Base-by-base conservation (phyloP, 2,113 vertebrate species). In the Ochotona curzoniae region DNA sequence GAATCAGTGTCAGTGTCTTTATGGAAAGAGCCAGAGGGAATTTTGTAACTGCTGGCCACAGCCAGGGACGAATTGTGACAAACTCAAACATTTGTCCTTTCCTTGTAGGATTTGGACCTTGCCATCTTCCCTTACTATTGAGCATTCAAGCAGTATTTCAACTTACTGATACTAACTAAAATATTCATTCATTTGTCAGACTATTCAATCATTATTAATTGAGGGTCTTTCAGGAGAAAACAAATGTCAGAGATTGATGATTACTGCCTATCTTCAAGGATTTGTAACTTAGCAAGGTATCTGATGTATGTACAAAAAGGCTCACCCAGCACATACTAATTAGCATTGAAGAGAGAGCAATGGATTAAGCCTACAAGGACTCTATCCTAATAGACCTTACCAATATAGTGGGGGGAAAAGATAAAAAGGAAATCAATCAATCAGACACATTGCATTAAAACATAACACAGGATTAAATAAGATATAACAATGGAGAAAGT, bases 141-240 rank as follows among this genome's bases (percentile, higher is more conserved):
- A 74, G 63, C 66, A 71, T 91, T 76, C 78, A 93, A 89, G 23
- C 4, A 60, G 11, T 66, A 78, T 74, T 90, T 74, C 38, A 83
- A 57, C 18, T 67, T 73, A 81, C 35, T 89, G 38, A 61, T 54
- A 90, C 63, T 67, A 75, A 28, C 11, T 87, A 32, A 88, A 91
- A 80, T 94, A 15, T 38, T 90, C 28, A 74, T 73, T 95, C 69
- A 87, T 79, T 92, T 92, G 76, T 61, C 67, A 89, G 83, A 90
- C 73, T 38, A 71, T 67, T 82, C 67, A 73, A 54, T 86, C 32
- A 69, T 54, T 86, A 49, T 87, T 81, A 96, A 86, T 91, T 70
- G 32, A 83, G 15, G 8, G 17, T 80, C n/a, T 91, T 96, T 38
- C 44, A 69, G 1, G 54, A n/a, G 20, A 57, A 91, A 84, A 79